Evolutionary conservation across 2,888 invertebrate genomes (phyloP), one percentile per base, ranked within the genome.

Genomic region (Cinara cedri): DNA sequence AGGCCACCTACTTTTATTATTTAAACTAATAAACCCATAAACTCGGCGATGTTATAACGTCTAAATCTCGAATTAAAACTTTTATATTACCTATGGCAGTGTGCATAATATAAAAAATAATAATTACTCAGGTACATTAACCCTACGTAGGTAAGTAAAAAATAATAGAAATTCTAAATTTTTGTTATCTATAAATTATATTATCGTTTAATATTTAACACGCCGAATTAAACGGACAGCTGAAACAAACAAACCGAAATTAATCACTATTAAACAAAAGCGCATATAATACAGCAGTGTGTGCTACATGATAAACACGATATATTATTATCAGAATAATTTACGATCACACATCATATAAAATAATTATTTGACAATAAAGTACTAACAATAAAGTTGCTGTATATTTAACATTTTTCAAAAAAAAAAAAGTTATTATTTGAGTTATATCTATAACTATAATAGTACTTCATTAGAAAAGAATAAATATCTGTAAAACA

Each of bases 291-390:
- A 55, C 21, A 9, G 10, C 34, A 21, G 55, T 21, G 46, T 46
- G 8, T 14, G 34, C 16, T 72, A 49, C 6, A 16, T 51, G 19
- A 3, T 46, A 21, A 46, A 9, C 21, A 10, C 14, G 11, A n/a
- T 46, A 26, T 42, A 62, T 62, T 42, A 62, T 62, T 57, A 72
- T 51, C 34, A 49, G 34, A 19, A 19, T 62, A 19, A 19, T 62
- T 68, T 46, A 46, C 46, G 46, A 46, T 34, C 34, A 26, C 24
- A 2, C 1, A 16, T 11, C 3, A n/a, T 6, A 68, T n/a, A 51
- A 6, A 13, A 68, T 26, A 68, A 34, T 51, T 4, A 26, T 16
- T 68, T 51, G 3, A 24, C 49, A n/a, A 6, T 34, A 34, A 34
- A 6, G 34, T 34, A 34, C 6, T 11, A n/a, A 42, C 1, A 62